phyloP scores from a whole-genome alignment of 2,113 vertebrate species.

The Chelonoidis abingdonii region DNA sequence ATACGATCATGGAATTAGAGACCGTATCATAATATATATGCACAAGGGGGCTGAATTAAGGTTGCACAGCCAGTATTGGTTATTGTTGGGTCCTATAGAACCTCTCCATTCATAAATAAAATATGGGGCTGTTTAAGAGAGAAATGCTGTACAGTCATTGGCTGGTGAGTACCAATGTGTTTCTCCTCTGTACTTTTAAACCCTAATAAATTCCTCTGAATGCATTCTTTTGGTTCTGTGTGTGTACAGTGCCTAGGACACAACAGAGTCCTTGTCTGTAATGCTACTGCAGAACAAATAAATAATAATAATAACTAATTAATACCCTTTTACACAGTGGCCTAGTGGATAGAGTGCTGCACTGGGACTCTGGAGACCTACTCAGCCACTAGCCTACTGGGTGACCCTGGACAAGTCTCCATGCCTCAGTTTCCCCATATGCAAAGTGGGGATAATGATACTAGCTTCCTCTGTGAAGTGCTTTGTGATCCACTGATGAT shows the following conservation, averaged over 20 bases:
- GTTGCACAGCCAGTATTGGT: neutral
- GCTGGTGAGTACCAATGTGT: neutral
- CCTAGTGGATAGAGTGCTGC: neutral
- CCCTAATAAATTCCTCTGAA: neutral
- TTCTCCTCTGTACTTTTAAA: neutral
- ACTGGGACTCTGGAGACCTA: too few relatives aligned
- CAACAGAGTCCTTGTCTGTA: neutral
- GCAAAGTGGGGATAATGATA: too few relatives aligned
- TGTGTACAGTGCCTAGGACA: neutral
- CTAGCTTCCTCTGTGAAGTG: too few relatives aligned
- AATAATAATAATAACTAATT: neutral
- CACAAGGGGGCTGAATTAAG: too few relatives aligned
- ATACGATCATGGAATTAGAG: too few relatives aligned
- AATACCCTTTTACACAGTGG: neutral
- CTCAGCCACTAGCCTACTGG: too few relatives aligned
- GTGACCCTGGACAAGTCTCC: too few relatives aligned
- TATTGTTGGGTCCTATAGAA: neutral
- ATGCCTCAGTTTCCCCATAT: too few relatives aligned
- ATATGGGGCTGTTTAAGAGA: neutral
- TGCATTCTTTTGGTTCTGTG: neutral
- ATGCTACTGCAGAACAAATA: neutral
- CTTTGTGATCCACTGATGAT: too few relatives aligned
- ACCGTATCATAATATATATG: too few relatives aligned
- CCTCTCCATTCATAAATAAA: neutral
- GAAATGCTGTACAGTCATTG: neutral